Evolutionary conservation across 2,113 vertebrate genomes (phyloP), one percentile per base, ranked within the genome.

Genomic region (Chaetura pelagica): DNA sequence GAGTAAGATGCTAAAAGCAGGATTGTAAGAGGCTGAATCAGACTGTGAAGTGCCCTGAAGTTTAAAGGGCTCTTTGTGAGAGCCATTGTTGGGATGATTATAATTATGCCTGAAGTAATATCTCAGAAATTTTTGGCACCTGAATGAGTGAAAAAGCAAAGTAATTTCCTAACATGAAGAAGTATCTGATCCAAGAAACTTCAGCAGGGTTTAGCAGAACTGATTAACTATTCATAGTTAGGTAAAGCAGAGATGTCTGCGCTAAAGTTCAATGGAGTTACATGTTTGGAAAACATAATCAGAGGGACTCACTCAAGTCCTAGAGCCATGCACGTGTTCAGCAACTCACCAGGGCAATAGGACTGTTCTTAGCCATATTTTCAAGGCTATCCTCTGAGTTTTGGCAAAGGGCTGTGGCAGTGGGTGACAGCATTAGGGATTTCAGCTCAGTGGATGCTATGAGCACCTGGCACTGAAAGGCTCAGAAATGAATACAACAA

Each of bases 1-100:
- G 87, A 93, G 69, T 75, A 94, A 91, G 29, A 52, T 71, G 32
- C 84, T 88, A 74, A 84, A 77, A 86, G 38, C 59, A 66, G 77
- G 42, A 29, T 75, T 78, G 9, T 44, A 34, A 89, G 62, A 82
- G 74, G 46, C 54, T 94, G 78, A 90, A 83, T 96, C 94, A 94
- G 69, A 82, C 12, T 52, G 34, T 91, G 35, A 64, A 83, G 44
- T 29, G 16, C 84, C 62, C 52, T 79, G 92, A 80, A 79, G 55
- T 89, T 68, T n/a, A 54, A 90, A 21, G 66, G 49, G 48, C 69
- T 81, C 40, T 91, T 91, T 87, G 44, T 64, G 40, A 82, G 57
- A 20, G 1, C 40, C 57, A 66, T 30, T 62, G 52, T 62, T 1
- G 5, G 34, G 49, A 34, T 87, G 44, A 93, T 82, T 71, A 40